Evolutionary conservation across 2,113 vertebrate species (phyloP), one percentile per base, ranked within the genome.

Genomic region (Marcusenius ussheri): DNA sequence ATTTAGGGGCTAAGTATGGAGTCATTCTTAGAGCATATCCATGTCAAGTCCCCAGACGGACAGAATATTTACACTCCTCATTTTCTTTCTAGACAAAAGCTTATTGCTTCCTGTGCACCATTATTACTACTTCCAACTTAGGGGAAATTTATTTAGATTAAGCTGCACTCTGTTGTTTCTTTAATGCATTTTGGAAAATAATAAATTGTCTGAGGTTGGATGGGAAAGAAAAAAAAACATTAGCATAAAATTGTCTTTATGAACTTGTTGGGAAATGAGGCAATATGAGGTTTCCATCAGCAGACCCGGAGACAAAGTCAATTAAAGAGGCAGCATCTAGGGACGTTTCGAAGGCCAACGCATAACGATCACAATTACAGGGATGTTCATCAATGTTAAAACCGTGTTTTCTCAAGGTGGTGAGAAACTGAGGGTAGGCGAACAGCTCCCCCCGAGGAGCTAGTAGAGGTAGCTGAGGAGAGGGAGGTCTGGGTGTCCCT

Each of bases 61-160:
- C 91, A 90, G 91, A 93, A 93, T 95, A 95, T 96, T 96, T 95
- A 95, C 94, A 93, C 92, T 93, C 93, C 95, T 95, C 94, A 96
- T 95, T 96, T 95, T 93, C 93, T 95, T 95, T 91, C 77, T 80
- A 93, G 94, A 94, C 93, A 92, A 92, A 91, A 93, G 92, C 94
- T 95, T 95, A 95, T 95, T 95, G 93, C 93, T 93, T 94, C 93
- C 94, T 94, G 93, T 92, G 90, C 91, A 93, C 91, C 92, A 93
- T 95, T 95, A 96, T 96, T 95, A 95, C 92, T 95, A 91, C 90
- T 93, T 95, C 94, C 94, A 95, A 96, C 95, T 93, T 94, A 94
- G 95, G 93, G 87, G 91, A 94, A 95, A 96, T 96, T 96, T 95
- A 95, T 96, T 96, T 95, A 94, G 94, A 96, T 96, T 96, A 95